phyloP scores from a whole-genome alignment of 2,888 invertebrate genomes.

The Euphydryas editha region DNA sequence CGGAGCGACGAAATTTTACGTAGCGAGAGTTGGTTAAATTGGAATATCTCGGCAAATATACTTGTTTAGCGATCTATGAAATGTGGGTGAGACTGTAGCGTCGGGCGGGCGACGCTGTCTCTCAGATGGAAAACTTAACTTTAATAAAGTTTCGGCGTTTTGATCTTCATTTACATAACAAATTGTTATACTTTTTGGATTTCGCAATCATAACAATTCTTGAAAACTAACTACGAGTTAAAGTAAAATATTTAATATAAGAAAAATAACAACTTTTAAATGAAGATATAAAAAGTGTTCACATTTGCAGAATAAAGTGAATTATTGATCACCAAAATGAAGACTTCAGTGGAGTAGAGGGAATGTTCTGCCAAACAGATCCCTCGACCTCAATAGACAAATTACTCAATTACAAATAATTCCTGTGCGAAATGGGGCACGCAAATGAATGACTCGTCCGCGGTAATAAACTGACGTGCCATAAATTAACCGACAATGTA shows the following conservation, averaged over 20 bases:
- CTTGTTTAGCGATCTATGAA: constrained; percentile 45
- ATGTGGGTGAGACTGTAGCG: constrained; percentile 32
- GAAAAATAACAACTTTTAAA: not conserved
- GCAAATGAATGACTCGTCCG: constrained; percentile 56
- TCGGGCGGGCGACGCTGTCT: constrained; percentile 16
- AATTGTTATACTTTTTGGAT: not conserved
- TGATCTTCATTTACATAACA: not conserved
- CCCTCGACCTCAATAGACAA: constrained; percentile 45
- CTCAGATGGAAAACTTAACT: constrained; percentile 5
- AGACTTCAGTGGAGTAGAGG: constrained; percentile 32
- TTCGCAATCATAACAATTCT: not conserved
- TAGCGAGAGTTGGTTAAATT: constrained; percentile 48
- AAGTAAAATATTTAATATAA: not conserved
- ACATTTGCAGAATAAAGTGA: not conserved
- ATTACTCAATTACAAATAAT: constrained; percentile 47
- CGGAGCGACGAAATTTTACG: constrained; percentile 54
- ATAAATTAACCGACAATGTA: constrained; percentile 68
- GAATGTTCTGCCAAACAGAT: constrained; percentile 32
- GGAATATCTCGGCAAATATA: constrained; percentile 46
- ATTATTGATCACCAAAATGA: constrained; percentile 38
- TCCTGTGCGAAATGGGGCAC: constrained; percentile 45
- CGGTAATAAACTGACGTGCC: constrained; percentile 57
- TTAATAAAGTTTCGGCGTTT: not conserved
- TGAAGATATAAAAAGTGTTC: not conserved
- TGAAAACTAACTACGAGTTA: not conserved